phyloP scores from a whole-genome alignment of 1,140 invertebrate genomes.

The Coenobita brevimanus region DNA sequence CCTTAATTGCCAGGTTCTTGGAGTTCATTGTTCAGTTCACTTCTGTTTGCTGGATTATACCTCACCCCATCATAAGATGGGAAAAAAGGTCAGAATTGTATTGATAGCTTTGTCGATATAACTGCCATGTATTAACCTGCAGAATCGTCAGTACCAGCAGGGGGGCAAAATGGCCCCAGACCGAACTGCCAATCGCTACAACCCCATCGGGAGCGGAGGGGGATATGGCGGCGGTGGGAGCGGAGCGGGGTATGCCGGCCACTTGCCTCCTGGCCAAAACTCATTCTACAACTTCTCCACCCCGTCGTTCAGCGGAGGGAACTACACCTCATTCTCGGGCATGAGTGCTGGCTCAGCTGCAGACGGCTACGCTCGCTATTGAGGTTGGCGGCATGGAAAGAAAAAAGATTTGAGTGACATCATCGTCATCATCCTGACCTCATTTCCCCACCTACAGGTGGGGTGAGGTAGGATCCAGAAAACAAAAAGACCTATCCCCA shows the following conservation, averaged over 20 bases:
- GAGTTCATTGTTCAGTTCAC: too few species aligned
- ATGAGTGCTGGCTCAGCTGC: constrained; percentile 40
- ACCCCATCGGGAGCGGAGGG: constrained; percentile 62
- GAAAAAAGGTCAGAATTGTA: too few species aligned
- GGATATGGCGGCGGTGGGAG: constrained; percentile 45
- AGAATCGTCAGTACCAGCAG: constrained; percentile 59
- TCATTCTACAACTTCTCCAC: constrained; percentile 63
- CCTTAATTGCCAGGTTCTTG: too few species aligned
- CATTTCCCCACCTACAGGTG: too few species aligned
- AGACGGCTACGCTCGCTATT: constrained; percentile 46
- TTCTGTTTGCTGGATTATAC: too few species aligned
- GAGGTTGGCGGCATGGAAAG: constrained; percentile 14
- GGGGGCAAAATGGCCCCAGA: constrained; percentile 61
- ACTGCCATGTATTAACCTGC: neutral
- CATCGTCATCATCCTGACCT: too few species aligned
- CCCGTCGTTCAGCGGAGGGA: constrained; percentile 56
- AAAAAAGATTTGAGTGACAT: constrained; percentile 49
- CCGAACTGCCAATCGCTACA: constrained; percentile 61
- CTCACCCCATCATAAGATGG: too few species aligned
- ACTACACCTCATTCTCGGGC: constrained; percentile 58
- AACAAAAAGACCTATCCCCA: too few species aligned
- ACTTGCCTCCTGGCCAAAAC: constrained; percentile 42
- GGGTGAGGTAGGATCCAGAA: too few species aligned
- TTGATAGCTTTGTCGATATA: too few species aligned
- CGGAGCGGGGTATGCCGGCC: constrained; percentile 36